phyloP scores from a whole-genome alignment of 2,113 vertebrate species.

The Callopanchax toddi region DNA sequence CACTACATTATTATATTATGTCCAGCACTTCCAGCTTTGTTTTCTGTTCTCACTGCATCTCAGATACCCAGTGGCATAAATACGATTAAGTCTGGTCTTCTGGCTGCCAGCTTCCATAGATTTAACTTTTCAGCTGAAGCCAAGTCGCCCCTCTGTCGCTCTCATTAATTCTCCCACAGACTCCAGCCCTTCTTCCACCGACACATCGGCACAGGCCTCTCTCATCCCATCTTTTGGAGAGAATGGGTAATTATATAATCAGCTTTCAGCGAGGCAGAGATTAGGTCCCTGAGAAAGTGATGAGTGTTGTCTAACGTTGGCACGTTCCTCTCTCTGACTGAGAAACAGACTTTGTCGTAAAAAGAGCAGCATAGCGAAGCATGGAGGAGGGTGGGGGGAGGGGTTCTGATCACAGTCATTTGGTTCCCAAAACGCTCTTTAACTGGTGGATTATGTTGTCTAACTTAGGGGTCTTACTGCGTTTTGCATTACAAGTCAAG shows the following conservation, averaged over 20 bases:
- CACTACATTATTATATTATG: constrained; percentile 65
- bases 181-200: constrained; percentile 17
- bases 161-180: constrained; percentile 5
- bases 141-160: constrained; percentile 10
- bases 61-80: constrained; percentile 57
- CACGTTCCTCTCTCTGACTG: constrained; percentile 51
- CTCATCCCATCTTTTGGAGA: constrained; percentile 58
- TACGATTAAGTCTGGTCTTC: constrained; percentile 57
- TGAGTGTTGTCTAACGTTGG: constrained; percentile 53
- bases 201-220: constrained; percentile 26
- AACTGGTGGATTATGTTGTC: neutral
- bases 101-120: constrained; percentile 44
- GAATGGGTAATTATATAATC: constrained; percentile 75
- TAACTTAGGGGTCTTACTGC: too few species aligned
- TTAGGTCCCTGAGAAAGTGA: constrained; percentile 60
- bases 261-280: constrained; percentile 64
- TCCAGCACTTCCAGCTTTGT: constrained; percentile 54
- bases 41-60: constrained; percentile 54
- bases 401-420: neutral
- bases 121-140: constrained; percentile 53
- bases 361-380: constrained; percentile 18
- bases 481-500: neutral
- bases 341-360: constrained; percentile 39
- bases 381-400: neutral
- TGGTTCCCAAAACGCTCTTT: neutral